A percentile compares a stretch with the other conserved stretches of the same genome.
These are phyloP conservation scores for Bombyx huttoni DNA, from an alignment of 2,888 invertebrate species.

Conservation along the genomic window DNA sequence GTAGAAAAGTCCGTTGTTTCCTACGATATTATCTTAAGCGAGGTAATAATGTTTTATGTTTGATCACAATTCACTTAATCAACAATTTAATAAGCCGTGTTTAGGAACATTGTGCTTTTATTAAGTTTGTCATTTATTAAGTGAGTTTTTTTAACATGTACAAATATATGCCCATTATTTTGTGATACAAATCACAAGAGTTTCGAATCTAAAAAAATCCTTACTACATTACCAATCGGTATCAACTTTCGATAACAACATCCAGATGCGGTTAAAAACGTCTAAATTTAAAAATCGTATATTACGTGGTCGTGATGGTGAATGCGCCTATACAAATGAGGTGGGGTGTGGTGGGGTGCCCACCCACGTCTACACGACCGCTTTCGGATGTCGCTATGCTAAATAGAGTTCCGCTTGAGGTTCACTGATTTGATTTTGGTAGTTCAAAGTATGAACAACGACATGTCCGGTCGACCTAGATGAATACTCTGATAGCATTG, in stretches of 20 bases:
- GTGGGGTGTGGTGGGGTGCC: constrained; percentile 18
- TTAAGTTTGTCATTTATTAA: too few species aligned
- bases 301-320: background rate
- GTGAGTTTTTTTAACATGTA: too few species aligned
- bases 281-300: constrained; percentile 9
- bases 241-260: constrained; percentile 20
- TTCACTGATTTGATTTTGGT: constrained; percentile 30
- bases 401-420: constrained; percentile 23
- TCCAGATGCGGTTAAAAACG: constrained; percentile 12
- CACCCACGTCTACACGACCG: constrained; percentile 30
- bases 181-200: background rate
- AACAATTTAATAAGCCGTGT: too few species aligned
- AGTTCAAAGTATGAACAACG: constrained; percentile 32
- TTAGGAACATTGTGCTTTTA: too few species aligned
- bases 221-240: background rate
- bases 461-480: constrained; percentile 60
- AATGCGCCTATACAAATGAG: constrained; percentile 7
- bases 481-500: constrained; percentile 56
- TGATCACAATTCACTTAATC: too few species aligned
- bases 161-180: too few species aligned
- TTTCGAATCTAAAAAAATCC: background rate
- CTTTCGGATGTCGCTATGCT: constrained; percentile 29
- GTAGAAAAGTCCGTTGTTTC: too few species aligned
- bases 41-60: too few species aligned
- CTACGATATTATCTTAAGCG: too few species aligned